Evolutionary conservation across 2,113 vertebrate species (phyloP), one percentile per base, ranked within the genome.

Genomic region (Reinhardtius hippoglossoides): DNA sequence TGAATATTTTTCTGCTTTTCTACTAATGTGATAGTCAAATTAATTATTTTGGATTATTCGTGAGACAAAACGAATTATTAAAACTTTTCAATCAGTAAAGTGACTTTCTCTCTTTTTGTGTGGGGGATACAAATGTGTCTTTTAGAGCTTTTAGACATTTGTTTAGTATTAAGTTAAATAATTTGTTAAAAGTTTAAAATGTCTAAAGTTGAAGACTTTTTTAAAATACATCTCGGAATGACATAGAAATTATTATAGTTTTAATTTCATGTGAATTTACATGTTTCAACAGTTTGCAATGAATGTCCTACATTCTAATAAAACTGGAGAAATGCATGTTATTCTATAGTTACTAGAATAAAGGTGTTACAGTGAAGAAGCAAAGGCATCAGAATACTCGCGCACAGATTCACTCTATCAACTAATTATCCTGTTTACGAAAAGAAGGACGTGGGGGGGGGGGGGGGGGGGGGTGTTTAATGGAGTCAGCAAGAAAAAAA

Each of bases 401-500:
- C 26, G 27, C 46, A 73, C 60, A 31, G 44, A 58, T 40, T 71
- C 61, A 64, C 71, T 66, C 15, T 26, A 63, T 50, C 20, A 26
- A 37, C 73, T 82, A 66, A 3, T 57, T 69, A 76, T 80, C 78
- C 62, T 87, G 74, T 88, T 90, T 78, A 85, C 79, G 61, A 62
- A 87, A 88, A 65, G 67, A 63, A 46, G 74, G 35, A 74, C 72
- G 78, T 64, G 73, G 76, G 48, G 42, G 12, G 76, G 2, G 75
- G 12, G 76, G 2, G 75, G 76, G 48, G 42, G 73, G 76, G 48
- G 42, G 12, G 76, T 0, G 75, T 92, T 91, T 76, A 66, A 48
- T 60, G 58, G 78, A 81, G 37, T 91, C 92, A 90, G 90, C 89
- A 87, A 79, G 88, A 89, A 84, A 66, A 65, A 76, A 82, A 85